Percentiles rank a stretch among this genome's conserved stretches.
Conservation (phyloP, 2,113 vertebrate genomes). For the Calidris pugnax region DNA sequence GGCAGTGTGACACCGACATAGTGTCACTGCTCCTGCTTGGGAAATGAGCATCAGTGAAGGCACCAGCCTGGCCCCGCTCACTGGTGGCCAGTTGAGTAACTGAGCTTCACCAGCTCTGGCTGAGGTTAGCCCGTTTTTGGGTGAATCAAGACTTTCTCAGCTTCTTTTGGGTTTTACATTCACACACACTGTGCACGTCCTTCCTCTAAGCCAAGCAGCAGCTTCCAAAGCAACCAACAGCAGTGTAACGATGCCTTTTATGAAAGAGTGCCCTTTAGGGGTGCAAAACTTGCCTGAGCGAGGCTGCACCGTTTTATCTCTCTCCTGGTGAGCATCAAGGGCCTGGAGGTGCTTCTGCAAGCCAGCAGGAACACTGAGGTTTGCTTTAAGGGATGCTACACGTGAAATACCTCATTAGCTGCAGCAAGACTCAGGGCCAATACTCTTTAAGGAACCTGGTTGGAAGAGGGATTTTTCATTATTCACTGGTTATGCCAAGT, state of each 20-base stretch:
- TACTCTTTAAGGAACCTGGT: not conserved
- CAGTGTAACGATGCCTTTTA: not conserved
- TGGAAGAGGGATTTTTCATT: not conserved
- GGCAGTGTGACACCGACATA: not conserved
- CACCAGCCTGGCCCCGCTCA: not conserved
- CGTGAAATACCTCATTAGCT: not conserved
- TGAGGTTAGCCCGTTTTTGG: not conserved
- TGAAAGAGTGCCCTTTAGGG: not conserved
- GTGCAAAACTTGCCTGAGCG: not conserved
- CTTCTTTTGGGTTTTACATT: not conserved
- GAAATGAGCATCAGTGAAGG: not conserved
- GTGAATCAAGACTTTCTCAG: not conserved
- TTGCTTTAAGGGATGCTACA: not conserved
- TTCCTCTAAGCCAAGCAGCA: not conserved
- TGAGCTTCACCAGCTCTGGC: rapidly evolving
- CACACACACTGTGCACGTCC: not conserved
- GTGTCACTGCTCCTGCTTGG: not conserved
- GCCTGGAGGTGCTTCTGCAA: not conserved
- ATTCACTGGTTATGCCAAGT: not conserved
- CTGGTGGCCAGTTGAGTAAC: not conserved
- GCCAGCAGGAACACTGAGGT: not conserved
- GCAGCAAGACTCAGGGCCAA: not conserved
- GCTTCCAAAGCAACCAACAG: not conserved
- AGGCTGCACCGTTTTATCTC: not conserved
- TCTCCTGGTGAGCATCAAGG: not conserved